Evolutionary conservation across 1,140 invertebrate species (phyloP), one percentile per base, ranked within the genome.

Genomic region (Mya arenaria): DNA sequence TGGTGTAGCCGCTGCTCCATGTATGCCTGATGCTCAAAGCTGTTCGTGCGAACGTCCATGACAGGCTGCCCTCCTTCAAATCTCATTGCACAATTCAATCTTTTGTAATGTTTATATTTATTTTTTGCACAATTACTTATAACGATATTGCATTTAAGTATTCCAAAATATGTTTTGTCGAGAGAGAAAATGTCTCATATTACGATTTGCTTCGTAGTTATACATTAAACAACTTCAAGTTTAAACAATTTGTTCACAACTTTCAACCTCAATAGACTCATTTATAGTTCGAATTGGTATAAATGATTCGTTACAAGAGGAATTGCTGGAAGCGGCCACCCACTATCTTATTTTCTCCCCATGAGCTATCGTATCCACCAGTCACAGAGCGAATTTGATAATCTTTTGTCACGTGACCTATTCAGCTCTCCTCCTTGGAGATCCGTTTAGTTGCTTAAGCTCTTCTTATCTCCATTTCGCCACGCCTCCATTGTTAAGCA

Each of bases 41-140:
- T 44, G 37, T 80, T 69, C 30, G 66, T 60, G 28, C 65, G 65
- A 68, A 69, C 23, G 55, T 80, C 52, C 39, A 23, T 48, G 25
- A 69, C 66, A 2, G 56, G 17, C 55, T 28, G 15, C 37, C 41
- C 36, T 1, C 65, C 30, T 17, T 80, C 77, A 71, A 69, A 80
- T 17, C 77, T 65, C 77, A 80, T 80, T n/a, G 23, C 77, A 80
- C 23, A n/a, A n/a, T n/a, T n/a, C n/a, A n/a, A n/a, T n/a, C n/a
- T n/a, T n/a, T n/a, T n/a, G n/a, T n/a, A n/a, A n/a, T n/a, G n/a
- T n/a, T n/a, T 71, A 25, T 28, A 10, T 13, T 66, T 36, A 34
- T 71, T 55, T 48, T 52, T 30, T 13, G 4, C 3, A n/a, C n/a
- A n/a, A n/a, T n/a, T n/a, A n/a, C n/a, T n/a, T n/a, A n/a, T n/a